Evolutionary conservation across 2,797 vertebrate genomes (phyloP), one percentile per base, ranked within the genome.

Genomic region (Crocidura indochinensis): DNA sequence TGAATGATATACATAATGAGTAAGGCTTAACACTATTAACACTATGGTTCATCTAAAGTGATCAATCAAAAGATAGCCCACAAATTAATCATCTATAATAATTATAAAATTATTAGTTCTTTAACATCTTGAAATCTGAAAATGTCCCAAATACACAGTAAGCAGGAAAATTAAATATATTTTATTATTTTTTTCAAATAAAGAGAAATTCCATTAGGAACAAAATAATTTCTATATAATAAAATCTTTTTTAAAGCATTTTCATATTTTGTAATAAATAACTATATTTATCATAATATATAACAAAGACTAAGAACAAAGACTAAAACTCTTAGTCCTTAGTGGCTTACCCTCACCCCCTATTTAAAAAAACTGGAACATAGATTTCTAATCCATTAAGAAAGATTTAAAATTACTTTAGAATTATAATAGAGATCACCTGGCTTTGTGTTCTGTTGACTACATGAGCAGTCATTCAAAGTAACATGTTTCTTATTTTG

Each of bases 141-240:
- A 90, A 81, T 69, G 82, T 49, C 19, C 27, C 49, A 74, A 72
- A 76, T 10, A 67, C 84, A 38, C 14, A 87, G 77, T 89, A 88
- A 74, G 27, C 73, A 95, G 19, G 87, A 96, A 88, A 94, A 38
- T 8, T 82, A 15, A 93, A 29, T 87, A 53, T 8, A 76, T 8
- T 60, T 60, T 22, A 60, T 60, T 60, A 60, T 60, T 60, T 60
- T 60, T 60, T 85, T 17, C 0, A 82, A 72, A 69, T 72, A 51
- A 38, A 85, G 22, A 76, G 10, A 86, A 93, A 90, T 44, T 69
- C 19, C 20, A 92, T 20, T 88, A 93, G 83, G 4, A 78, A 79
- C 44, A 76, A 92, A 82, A 71, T 80, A 74, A 85, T 71, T 20
- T 71, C 46, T 20, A 82, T 22, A 88, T 1, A 31, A 47, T 14